Conservation (phyloP, 2,113 vertebrate genomes). For the Macrotus californicus region DNA sequence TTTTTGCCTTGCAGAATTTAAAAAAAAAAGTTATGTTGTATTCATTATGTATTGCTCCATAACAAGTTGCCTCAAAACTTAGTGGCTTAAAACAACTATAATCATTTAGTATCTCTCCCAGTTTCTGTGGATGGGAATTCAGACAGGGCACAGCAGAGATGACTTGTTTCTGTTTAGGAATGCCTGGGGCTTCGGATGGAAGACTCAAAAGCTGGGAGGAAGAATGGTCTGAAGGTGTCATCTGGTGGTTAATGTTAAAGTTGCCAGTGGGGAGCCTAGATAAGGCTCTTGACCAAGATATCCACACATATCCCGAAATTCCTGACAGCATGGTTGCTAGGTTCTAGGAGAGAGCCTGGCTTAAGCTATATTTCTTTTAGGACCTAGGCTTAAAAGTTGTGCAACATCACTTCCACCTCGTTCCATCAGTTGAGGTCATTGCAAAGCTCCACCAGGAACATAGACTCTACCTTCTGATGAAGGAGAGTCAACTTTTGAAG, state of each 20-base stretch:
- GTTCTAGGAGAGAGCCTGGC: neutral
- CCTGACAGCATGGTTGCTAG: neutral
- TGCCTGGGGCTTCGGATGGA: neutral
- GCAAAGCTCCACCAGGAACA: neutral
- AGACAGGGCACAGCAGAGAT: neutral
- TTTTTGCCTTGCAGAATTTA: neutral
- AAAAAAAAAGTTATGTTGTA: neutral
- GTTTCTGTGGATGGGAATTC: neutral
- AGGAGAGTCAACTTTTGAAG: neutral
- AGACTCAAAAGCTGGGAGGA: neutral
- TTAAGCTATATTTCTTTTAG: neutral
- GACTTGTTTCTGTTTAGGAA: neutral
- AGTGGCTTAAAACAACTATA: neutral
- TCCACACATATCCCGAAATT: neutral
- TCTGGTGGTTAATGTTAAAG: neutral
- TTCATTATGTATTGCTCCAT: neutral
- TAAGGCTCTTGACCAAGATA: neutral
- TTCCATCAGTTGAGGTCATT: neutral
- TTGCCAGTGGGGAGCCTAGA: neutral
- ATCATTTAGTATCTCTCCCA: no score
- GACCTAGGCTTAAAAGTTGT: neutral
- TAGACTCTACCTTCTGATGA: neutral
- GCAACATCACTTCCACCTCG: neutral
- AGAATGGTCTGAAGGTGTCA: neutral
- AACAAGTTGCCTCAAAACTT: neutral